phyloP scores from a whole-genome alignment of 2,113 vertebrate genomes.

The Hucho hucho region DNA sequence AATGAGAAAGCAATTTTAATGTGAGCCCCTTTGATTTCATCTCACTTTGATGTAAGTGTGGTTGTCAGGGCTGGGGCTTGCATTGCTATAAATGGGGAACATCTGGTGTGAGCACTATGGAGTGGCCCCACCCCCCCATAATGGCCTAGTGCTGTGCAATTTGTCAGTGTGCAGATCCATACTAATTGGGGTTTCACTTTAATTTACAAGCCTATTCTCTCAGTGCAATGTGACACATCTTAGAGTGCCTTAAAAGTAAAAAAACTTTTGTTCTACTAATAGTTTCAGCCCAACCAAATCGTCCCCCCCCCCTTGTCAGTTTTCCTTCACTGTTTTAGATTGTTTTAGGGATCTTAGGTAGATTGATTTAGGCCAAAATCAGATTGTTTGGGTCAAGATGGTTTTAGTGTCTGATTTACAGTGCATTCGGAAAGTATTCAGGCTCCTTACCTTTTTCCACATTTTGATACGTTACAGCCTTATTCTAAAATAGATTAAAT shows the following conservation, averaged over 20 bases:
- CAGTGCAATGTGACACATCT: neutral
- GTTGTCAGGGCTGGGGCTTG: neutral
- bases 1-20: constrained; percentile 14
- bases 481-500: no score
- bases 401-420: neutral
- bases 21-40: constrained; percentile 15
- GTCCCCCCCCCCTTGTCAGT: neutral
- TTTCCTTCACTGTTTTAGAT: no score
- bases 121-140: neutral
- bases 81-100: constrained; percentile 12
- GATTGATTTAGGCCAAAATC: no score
- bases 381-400: neutral
- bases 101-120: neutral
- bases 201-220: neutral
- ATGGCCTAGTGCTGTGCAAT: neutral
- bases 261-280: neutral
- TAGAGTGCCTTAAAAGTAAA: constrained; percentile 2
- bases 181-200: constrained; percentile 2
- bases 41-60: constrained; percentile 11
- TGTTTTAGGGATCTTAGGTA: no score
- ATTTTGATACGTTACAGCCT: no score
- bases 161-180: neutral
- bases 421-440: no score
- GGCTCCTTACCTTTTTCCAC: no score
- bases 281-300: neutral